These are phyloP conservation scores for Bugula neritina DNA, from an alignment of 2,888 invertebrate species.

Conservation along the genomic window DNA sequence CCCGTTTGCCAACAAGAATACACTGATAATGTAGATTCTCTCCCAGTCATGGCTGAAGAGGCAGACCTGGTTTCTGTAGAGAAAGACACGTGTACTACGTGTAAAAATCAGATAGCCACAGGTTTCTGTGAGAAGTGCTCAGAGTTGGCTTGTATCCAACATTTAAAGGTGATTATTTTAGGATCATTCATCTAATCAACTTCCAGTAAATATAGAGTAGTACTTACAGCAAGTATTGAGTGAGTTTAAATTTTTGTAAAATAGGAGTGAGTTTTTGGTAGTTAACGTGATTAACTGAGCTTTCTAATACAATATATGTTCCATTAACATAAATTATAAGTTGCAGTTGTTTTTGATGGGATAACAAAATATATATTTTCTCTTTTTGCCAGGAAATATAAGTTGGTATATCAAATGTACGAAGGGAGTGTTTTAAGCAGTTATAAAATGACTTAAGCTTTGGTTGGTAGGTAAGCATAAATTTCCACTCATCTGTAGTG, in stretches of 20 bases:
- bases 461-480: neutral
- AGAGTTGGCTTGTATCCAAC: neutral
- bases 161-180: too few relatives aligned
- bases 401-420: too few relatives aligned
- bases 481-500: neutral
- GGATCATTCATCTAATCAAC: neutral
- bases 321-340: neutral
- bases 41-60: neutral
- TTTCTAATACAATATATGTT: too few relatives aligned
- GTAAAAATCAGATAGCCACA: neutral
- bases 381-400: too few relatives aligned
- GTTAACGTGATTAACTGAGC: too few relatives aligned
- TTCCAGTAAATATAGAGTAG: neutral
- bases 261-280: too few relatives aligned
- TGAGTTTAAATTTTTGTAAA: neutral
- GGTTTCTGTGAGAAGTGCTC: neutral
- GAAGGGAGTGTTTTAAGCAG: too few relatives aligned
- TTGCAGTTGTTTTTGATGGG: neutral
- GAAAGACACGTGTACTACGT: neutral
- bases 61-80: neutral
- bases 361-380: too few relatives aligned
- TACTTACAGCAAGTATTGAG: neutral
- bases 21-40: neutral
- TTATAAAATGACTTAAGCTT: neutral
- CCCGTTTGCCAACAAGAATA: neutral